phyloP scores from a whole-genome alignment of 2,113 vertebrate genomes.

The Laticauda colubrina region DNA sequence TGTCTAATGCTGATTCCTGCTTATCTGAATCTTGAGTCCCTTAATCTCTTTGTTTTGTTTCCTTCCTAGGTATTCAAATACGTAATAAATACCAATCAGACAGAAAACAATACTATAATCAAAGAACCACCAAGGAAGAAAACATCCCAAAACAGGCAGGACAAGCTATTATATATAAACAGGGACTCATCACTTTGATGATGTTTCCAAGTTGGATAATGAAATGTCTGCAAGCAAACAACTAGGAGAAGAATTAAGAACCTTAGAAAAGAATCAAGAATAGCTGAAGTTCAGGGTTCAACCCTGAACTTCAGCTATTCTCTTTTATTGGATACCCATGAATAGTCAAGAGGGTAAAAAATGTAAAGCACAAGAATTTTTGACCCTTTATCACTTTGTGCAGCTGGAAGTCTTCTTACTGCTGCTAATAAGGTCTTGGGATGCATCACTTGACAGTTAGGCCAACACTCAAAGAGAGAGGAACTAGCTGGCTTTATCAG shows the following conservation, averaged over 20 bases:
- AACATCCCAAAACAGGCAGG: background rate
- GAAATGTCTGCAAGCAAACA: background rate
- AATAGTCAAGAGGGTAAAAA: background rate
- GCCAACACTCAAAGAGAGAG: background rate
- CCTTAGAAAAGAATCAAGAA: background rate
- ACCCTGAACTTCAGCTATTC: background rate
- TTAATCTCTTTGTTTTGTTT: background rate
- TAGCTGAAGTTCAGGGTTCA: background rate
- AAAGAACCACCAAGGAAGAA: background rate
- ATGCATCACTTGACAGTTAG: background rate
- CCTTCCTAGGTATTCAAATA: background rate
- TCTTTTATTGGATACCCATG: background rate
- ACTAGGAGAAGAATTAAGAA: background rate
- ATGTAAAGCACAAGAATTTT: background rate
- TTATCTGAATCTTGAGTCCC: background rate
- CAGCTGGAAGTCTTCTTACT: background rate
- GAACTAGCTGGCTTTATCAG: background rate
- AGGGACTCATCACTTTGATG: background rate
- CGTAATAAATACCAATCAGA: background rate
- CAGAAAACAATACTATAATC: background rate
- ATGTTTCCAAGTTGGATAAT: background rate
- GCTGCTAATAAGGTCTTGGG: background rate
- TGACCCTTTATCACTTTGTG: background rate
- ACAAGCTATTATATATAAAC: background rate
- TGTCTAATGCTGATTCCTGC: background rate